A percentile compares a stretch with the other conserved stretches of the same genome.
These are phyloP conservation scores for Campoplex nolae DNA, from an alignment of 2,888 invertebrate genomes.

Conservation along the genomic window DNA sequence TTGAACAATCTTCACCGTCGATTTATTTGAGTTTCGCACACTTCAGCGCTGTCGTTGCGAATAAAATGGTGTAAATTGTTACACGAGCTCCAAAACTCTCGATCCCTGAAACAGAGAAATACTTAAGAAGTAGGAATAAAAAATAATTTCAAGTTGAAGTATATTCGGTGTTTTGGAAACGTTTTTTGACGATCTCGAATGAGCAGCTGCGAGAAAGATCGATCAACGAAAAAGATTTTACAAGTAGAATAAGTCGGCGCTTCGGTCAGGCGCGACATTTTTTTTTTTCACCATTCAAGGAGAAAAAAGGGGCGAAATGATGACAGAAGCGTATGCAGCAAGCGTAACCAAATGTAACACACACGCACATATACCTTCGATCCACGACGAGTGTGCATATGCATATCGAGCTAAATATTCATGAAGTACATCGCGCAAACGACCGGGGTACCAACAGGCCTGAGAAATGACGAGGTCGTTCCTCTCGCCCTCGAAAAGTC, in stretches of 20 bases:
- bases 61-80: too few relatives aligned
- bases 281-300: neutral
- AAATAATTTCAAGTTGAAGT: neutral
- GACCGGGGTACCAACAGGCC: constrained; percentile 43
- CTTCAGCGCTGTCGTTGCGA: too few relatives aligned
- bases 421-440: constrained; percentile 51
- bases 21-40: too few relatives aligned
- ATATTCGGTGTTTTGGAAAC: neutral
- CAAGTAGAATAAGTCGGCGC: constrained; percentile 23
- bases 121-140: neutral
- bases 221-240: neutral
- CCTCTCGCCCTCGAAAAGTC: constrained; percentile 26
- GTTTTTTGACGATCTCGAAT: neutral
- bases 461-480: constrained; percentile 53
- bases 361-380: neutral
- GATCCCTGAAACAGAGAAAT: too few relatives aligned
- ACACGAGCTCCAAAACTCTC: too few relatives aligned
- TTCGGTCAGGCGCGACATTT: constrained; percentile 2
- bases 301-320: neutral
- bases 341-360: constrained; percentile 11
- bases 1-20: too few relatives aligned
- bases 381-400: constrained; percentile 9
- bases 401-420: constrained; percentile 57
- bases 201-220: neutral
- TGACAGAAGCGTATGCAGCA: neutral